Percentiles rank a stretch among this genome's conserved stretches.
Evolutionary conservation across 1,140 invertebrate genomes (phyloP).

Genomic region (Trichogramma pretiosum): DNA sequence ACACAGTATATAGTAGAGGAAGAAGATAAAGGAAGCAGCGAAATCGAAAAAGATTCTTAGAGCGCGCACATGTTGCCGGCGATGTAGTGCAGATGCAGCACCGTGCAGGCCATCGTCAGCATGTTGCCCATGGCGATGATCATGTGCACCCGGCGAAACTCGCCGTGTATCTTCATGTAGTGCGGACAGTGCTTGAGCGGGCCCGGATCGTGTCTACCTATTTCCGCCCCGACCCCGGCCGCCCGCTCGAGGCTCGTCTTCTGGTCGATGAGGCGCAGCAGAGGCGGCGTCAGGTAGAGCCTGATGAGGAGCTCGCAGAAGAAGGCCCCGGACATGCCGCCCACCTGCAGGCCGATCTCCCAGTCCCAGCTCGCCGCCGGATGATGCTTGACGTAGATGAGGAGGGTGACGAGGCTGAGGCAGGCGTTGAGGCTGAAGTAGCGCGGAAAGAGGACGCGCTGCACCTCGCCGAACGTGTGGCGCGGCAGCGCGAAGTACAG

Average conservation of each 20-base stretch:
- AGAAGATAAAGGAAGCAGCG: too few species aligned
- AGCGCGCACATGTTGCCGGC: conserved; percentile 50
- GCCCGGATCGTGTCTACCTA: conserved; percentile 58
- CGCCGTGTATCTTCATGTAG: conserved; percentile 57
- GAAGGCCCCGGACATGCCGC: conserved; percentile 57
- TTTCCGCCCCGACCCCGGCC: conserved; percentile 61
- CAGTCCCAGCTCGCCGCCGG: conserved; percentile 37
- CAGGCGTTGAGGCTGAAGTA: conserved; percentile 71
- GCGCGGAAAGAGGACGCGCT: conserved; percentile 74
- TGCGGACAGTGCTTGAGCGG: conserved; percentile 59
- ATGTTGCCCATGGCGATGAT: conserved; percentile 65
- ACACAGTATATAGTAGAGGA: too few species aligned
- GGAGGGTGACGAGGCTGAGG: conserved; percentile 62
- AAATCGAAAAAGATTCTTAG: too few species aligned
- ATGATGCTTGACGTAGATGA: conserved; percentile 56
- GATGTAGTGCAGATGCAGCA: conserved; percentile 60
- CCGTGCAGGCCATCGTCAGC: conserved; percentile 60
- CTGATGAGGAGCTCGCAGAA: conserved; percentile 59
- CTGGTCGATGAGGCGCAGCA: conserved; percentile 56
- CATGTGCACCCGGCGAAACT: conserved; percentile 61
- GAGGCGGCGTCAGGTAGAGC: conserved; percentile 57
- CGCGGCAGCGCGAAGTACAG: conserved; percentile 73
- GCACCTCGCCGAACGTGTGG: conserved; percentile 73
- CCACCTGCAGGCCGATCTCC: conserved; percentile 45
- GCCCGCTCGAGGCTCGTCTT: conserved; percentile 61